These are phyloP conservation scores for Euura saliciscinereae DNA, from an alignment of 1,140 invertebrate species.

Conservation along the genomic window DNA sequence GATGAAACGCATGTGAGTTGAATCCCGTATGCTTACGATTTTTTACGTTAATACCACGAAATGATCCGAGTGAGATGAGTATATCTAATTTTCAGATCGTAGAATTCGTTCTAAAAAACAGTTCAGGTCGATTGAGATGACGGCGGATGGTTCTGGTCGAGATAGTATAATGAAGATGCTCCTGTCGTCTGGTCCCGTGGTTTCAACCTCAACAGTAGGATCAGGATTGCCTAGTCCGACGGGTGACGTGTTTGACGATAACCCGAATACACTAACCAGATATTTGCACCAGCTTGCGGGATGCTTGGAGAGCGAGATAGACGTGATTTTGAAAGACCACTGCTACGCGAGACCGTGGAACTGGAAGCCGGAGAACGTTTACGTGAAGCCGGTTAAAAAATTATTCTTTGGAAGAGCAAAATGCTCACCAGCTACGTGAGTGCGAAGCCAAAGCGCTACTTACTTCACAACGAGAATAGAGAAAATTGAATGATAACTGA, in stretches of 20 bases:
- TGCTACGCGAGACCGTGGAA: constrained; percentile 75
- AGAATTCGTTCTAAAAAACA: too few species aligned
- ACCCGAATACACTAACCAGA: constrained; percentile 44
- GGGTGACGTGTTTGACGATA: constrained; percentile 48
- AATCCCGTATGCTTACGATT: too few species aligned
- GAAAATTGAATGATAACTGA: not conserved
- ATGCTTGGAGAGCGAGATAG: constrained; percentile 45
- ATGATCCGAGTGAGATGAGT: too few species aligned
- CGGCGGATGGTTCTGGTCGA: constrained; percentile 9
- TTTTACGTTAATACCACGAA: too few species aligned
- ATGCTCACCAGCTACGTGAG: constrained; percentile 32
- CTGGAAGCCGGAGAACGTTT: constrained; percentile 70
- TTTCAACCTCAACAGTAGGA: constrained; percentile 9
- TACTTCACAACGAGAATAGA: constrained; percentile 19
- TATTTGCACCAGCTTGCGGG: constrained; percentile 53
- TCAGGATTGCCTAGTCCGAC: constrained; percentile 23
- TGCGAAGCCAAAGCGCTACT: constrained; percentile 30
- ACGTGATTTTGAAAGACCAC: constrained; percentile 65
- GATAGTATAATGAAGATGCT: constrained; percentile 25
- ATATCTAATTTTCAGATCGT: too few species aligned
- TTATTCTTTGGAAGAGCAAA: constrained; percentile 56
- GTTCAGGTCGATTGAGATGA: not conserved
- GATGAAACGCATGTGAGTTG: too few species aligned
- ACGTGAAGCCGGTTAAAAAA: constrained; percentile 67
- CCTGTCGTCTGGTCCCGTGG: constrained; percentile 13